Evolutionary conservation across 2,888 invertebrate species (phyloP).

Genomic region (Thereva nobilitata): DNA sequence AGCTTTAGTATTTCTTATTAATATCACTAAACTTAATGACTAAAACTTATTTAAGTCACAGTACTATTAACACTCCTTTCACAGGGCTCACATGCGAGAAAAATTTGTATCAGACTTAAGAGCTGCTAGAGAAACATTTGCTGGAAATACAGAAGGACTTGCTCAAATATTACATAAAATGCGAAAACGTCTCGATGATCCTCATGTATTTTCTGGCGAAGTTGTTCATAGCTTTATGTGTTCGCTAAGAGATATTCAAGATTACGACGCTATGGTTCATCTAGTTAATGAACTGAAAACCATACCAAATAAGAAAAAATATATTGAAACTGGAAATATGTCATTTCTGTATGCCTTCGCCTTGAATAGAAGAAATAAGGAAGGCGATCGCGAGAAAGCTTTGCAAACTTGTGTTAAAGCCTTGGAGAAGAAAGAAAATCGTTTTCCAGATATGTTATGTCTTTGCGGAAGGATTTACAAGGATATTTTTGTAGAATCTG

Average conservation of each 20-base stretch:
- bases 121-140: conserved; percentile 85
- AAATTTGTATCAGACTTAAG: conserved; percentile 93
- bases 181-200: conserved; percentile 92
- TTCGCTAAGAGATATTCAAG: conserved; percentile 89
- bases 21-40: no score
- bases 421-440: conserved; percentile 89
- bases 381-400: conserved; percentile 94
- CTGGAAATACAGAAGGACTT: conserved; percentile 72
- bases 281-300: conserved; percentile 91
- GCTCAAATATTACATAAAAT: conserved; percentile 83
- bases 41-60: neutral
- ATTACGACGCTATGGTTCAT: conserved; percentile 97
- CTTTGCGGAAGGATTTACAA: conserved; percentile 97
- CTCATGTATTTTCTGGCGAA: conserved; percentile 93
- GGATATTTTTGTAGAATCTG: conserved; percentile 95
- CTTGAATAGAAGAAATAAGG: conserved; percentile 89
- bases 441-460: conserved; percentile 96
- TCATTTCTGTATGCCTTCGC: conserved; percentile 96
- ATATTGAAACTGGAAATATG: conserved; percentile 87
- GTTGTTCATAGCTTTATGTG: conserved; percentile 93
- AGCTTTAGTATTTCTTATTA: neutral
- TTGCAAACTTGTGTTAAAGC: conserved; percentile 89
- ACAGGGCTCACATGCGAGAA: conserved; percentile 93
- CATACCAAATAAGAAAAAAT: conserved; percentile 85
- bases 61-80: conserved; percentile 45